A percentile compares a stretch with the other conserved stretches of the same genome.
phyloP scores from a whole-genome alignment of 2,888 invertebrate genomes.

The Tupiocoris notatus region DNA sequence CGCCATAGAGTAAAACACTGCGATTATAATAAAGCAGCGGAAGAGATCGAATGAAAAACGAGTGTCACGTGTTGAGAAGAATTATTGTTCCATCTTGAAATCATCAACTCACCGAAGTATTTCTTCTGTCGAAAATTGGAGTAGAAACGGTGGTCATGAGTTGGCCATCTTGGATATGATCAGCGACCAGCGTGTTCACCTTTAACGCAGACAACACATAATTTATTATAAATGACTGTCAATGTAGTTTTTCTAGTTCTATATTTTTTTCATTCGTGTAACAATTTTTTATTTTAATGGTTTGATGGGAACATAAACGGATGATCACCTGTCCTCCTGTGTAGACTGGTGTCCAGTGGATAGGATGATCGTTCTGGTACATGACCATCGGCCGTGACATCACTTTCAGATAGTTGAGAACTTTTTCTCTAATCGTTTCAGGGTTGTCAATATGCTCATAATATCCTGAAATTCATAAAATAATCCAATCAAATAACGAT shows the following conservation, averaged over 20 bases:
- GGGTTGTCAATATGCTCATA: slow-evolving; percentile 85
- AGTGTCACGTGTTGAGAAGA: too few species aligned
- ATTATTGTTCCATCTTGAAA: too few species aligned
- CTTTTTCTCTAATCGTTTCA: slow-evolving; percentile 86
- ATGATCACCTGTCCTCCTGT: slow-evolving; percentile 70
- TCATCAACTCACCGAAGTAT: slow-evolving; percentile 76
- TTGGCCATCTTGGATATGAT: slow-evolving; percentile 68
- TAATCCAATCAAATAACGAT: too few species aligned
- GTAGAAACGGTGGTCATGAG: slow-evolving; percentile 91
- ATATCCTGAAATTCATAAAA: slow-evolving; percentile 64
- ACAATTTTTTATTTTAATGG: too few species aligned
- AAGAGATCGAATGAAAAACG: too few species aligned
- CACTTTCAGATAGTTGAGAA: slow-evolving; percentile 91
- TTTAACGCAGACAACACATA: slow-evolving; percentile 55
- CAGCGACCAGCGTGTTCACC: slow-evolving; percentile 59
- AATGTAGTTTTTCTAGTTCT: too few species aligned
- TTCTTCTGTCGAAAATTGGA: slow-evolving; percentile 91
- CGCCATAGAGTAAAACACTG: too few species aligned
- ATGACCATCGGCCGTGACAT: slow-evolving; percentile 95
- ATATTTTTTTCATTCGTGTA: too few species aligned
- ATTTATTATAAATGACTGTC: too few species aligned
- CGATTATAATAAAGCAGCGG: too few species aligned
- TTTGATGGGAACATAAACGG: too few species aligned
- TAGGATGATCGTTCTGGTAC: slow-evolving; percentile 86
- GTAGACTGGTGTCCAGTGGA: slow-evolving; percentile 94